Evolutionary conservation across 2,797 vertebrate genomes (phyloP), one percentile per base, ranked within the genome.

Genomic region (Kryptopterus vitreolus): DNA sequence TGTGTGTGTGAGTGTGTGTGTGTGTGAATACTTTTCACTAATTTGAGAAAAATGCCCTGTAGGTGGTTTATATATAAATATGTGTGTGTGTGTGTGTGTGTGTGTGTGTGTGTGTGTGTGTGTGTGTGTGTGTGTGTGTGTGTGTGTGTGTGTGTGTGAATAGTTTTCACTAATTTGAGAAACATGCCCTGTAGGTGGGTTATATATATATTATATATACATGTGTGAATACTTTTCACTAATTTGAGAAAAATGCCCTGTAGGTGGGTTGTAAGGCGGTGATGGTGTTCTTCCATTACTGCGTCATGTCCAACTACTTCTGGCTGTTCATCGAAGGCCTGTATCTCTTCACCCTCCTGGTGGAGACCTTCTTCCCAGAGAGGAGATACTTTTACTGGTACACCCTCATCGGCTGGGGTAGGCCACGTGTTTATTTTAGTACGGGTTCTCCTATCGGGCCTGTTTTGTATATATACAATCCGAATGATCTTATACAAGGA

Each of bases 211-310:
- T 43, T 43, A 7, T 43, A 43, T 10, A 43, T 43, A 43, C 0
- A 0, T 43, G 38, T 6, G 38, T 6, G 10, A 43, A 43, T 43
- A 43, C 38, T 43, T 43, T 43, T 43, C 7, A 38, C 76, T 77
- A 68, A 66, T 52, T 58, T 1, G 7, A 57, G 10, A 22, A 57
- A n/a, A 55, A 78, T 68, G 58, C 22, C 46, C 29, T 77, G 83
- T 88, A 99, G 98, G 95, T 97, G 91, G 94, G 95, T 8, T 99
- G 98, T 86, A 98, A 97, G 90, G 93, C 97, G 0, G 94, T 98
- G 75, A 97, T 99, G 97, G 95, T 99, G 73, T 99, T 99, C 91
- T 98, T 99, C 87, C 98, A 99, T 88, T 99, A 98, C 92, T 99
- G 98, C 0, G 98, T 99, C 59, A 97, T 99, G 95, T 99, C 98